Base-by-base conservation (phyloP, 2,888 invertebrate genomes). In the Athalia cordata region DNA sequence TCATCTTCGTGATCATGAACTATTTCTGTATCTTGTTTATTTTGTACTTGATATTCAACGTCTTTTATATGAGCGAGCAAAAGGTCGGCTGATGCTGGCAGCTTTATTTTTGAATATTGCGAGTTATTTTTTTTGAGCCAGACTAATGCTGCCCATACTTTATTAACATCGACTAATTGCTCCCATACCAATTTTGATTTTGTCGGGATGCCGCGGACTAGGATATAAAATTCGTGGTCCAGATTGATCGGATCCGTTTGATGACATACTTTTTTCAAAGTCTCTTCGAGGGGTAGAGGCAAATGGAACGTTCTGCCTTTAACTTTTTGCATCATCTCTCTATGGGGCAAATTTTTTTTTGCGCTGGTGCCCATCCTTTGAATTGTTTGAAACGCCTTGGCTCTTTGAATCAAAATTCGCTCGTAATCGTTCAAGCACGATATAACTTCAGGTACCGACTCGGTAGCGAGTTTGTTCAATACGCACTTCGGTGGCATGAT, bases 331-430 rank as follows among this genome's bases (percentile, higher is more conserved):
- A 75, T 49, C 79, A 83, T 83, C 3, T 84, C 76, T 52, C 79
- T 76, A 78, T 83, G 81, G 11, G 84, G 85, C 64, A 84, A 47
- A 50, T 66, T 49, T 82, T 83, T 85, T 15, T 86, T 88, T 59
- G 82, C 83, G 4, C 88, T 87, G 6, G 87, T 82, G 66, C 81
- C 83, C 83, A 88, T 84, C 65, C 77, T 72, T 61, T 80, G 67
- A n/a, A 88, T 81, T 1, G 85, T 85, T 82, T 89, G 88, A 81
- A 87, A 88, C 4, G 88, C 85, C 83, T 87, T 88, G 13, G 86
- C 86, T 79, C 84, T 76, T 80, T 86, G 85, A 68, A 86, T 86
- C 6, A 86, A 82, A 9, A 83, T 81, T 80, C 81, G 84, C 80
- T 87, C 83, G 78, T 80, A 83, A 47, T 82, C 79, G 77, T 85